Percentiles rank a stretch among this genome's conserved stretches.
phyloP scores from a whole-genome alignment of 2,113 vertebrate species.

The Rhinolophus ferrumequinum region DNA sequence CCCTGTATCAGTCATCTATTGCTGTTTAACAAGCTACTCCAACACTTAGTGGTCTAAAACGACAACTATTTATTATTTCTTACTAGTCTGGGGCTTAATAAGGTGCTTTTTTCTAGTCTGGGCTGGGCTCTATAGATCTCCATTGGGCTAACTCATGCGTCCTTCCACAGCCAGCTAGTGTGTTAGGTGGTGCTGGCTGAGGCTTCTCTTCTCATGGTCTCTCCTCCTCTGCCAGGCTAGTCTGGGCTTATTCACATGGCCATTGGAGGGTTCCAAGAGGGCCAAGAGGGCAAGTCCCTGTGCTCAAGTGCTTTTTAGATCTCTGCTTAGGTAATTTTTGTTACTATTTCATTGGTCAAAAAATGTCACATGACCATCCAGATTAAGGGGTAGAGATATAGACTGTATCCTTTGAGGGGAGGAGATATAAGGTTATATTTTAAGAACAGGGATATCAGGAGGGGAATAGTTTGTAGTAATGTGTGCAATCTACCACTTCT shows the following conservation, averaged over 20 bases:
- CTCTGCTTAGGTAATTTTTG: background rate
- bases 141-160: background rate
- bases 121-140: background rate
- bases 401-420: background rate
- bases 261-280: background rate
- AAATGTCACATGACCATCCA: background rate
- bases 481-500: background rate
- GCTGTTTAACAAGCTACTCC: background rate
- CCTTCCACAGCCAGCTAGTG: background rate
- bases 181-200: background rate
- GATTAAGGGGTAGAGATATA: background rate
- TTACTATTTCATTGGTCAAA: slow-evolving; percentile 5
- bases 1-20: background rate
- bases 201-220: background rate
- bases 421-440: background rate
- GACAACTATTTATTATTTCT: background rate
- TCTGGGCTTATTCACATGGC: background rate
- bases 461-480: background rate
- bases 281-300: background rate
- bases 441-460: background rate
- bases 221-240: background rate
- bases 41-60: background rate
- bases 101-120: background rate
- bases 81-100: background rate
- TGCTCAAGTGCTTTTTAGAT: background rate